Conservation (phyloP, 2,888 invertebrate genomes). For the Campaea margaritaria region DNA sequence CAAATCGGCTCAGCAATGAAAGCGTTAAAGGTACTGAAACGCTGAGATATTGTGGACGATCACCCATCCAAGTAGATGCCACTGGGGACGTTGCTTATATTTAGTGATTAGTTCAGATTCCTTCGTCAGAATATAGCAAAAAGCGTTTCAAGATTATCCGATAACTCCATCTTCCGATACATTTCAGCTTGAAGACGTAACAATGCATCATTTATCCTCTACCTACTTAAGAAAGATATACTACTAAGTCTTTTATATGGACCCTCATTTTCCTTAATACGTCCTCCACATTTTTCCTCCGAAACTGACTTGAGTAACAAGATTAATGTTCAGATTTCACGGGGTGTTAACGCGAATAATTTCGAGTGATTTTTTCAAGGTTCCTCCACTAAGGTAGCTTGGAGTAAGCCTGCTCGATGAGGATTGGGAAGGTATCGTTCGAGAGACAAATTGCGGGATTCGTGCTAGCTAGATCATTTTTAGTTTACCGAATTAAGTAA, state of each 20-base stretch:
- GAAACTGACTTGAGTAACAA: slow-evolving; percentile 50
- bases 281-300: slow-evolving; percentile 41
- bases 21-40: no score
- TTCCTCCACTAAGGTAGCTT: slow-evolving; percentile 28
- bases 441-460: slow-evolving; percentile 13
- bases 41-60: no score
- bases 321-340: slow-evolving; percentile 73
- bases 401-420: slow-evolving; percentile 13
- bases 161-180: no score
- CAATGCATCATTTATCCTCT: slow-evolving; percentile 25
- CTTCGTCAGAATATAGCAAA: no score
- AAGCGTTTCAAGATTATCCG: no score
- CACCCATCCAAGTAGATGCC: no score
- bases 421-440: slow-evolving; percentile 16
- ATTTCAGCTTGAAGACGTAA: no score
- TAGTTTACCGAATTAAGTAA: background rate
- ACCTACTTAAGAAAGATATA: slow-evolving; percentile 22
- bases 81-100: no score
- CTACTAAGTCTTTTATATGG: slow-evolving; percentile 38
- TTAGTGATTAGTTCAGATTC: no score
- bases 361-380: slow-evolving; percentile 60
- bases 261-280: slow-evolving; percentile 41
- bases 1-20: no score
- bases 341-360: slow-evolving; percentile 69
- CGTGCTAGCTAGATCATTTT: background rate